A percentile compares a stretch with the other conserved stretches of the same genome.
These are phyloP conservation scores for Syrrhaptes paradoxus DNA, from an alignment of 2,113 vertebrate species.

Conservation along the genomic window DNA sequence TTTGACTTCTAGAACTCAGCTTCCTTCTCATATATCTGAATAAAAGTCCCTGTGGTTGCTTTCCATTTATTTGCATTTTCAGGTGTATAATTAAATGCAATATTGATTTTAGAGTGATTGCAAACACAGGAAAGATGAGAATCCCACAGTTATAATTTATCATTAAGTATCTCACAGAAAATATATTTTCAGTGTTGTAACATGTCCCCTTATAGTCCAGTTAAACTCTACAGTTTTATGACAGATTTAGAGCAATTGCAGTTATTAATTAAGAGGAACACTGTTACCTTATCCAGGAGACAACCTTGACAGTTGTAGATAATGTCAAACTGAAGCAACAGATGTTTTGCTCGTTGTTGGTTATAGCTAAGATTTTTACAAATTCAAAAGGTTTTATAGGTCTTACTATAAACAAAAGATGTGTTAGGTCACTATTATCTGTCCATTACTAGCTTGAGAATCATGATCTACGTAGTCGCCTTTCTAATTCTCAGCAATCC, in stretches of 20 bases:
- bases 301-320: background rate
- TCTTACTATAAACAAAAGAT: background rate
- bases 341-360: background rate
- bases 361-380: background rate
- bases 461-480: background rate
- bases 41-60: background rate
- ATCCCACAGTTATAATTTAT: background rate
- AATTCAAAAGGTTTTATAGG: background rate
- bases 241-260: background rate
- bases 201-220: background rate
- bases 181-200: background rate
- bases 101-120: background rate
- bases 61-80: constrained; percentile 8
- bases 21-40: background rate
- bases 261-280: constrained; percentile 26
- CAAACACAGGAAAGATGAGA: background rate
- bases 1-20: background rate
- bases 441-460: background rate
- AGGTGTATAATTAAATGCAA: background rate
- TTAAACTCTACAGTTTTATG: constrained; percentile 29
- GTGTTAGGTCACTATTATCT: background rate
- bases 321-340: background rate
- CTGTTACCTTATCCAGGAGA: background rate
- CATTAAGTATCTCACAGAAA: background rate
- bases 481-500: background rate